Evolutionary conservation across 2,888 invertebrate species (phyloP), one percentile per base, ranked within the genome.

Genomic region (Steinernema hermaphroditum): DNA sequence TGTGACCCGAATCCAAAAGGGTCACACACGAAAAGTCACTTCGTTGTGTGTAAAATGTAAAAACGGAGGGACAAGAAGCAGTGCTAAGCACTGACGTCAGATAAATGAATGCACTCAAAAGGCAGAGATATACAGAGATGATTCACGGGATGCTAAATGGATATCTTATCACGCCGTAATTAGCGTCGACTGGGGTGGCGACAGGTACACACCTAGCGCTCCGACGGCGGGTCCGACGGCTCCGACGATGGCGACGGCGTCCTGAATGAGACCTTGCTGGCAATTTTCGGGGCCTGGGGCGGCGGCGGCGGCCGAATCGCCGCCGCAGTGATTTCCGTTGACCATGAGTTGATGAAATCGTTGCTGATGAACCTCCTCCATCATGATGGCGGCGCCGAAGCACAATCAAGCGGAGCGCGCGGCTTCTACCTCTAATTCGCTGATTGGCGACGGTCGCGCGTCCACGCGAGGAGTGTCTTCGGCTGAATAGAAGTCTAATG

Each of bases 321-420:
- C 43, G 43, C 69, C 43, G 46, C 69, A 46, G 44, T 37, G 46
- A 72, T 32, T 69, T 62, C 62, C 62, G 62, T 62, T 62, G 62
- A 62, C 62, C 62, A 62, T 69, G 27, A 50, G 69, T 43, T 72
- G 34, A 69, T 32, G 50, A 46, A 70, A 69, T 44, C 68, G 72
- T 54, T 69, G 69, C 71, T 74, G 79, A 77, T 79, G 78, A 78
- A 78, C 79, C 74, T 77, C 79, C 79, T 62, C 62, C 62, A 62
- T 62, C 62, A 62, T 62, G 62, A 29, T 19, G 46, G 62, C 62
- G 62, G 43, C 16, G 43, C 43, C 54, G 54, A 54, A 54, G 54
- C 62, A 62, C 62, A 62, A 62, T 62, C 62, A 62, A 62, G 62
- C 62, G 62, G 32, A 62, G 22, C 16, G 62, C 29, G 14, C 6